Evolutionary conservation across 35 echinoderm and acorn worm genomes (phyloP).

Genomic region (Apostichopus japonicus): DNA sequence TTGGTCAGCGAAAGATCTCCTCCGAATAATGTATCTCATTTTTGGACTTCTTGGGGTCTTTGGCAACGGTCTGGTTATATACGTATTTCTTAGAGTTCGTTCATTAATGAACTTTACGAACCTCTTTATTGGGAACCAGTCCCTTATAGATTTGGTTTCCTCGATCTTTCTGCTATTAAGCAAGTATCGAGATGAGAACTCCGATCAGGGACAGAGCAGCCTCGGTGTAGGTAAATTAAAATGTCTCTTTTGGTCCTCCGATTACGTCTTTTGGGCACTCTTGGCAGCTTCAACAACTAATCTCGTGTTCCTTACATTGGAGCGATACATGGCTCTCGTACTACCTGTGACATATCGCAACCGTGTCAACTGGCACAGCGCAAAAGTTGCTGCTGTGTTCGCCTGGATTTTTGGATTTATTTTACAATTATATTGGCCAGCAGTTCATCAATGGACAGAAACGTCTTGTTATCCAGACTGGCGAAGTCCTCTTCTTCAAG

Average conservation of each 20-base stretch:
- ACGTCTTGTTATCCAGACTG: slow-evolving; percentile 16
- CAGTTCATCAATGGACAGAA: slow-evolving; percentile 1
- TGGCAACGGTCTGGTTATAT: slow-evolving; percentile 79
- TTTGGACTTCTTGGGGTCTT: slow-evolving; percentile 73
- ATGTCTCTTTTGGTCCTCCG: slow-evolving; percentile 23
- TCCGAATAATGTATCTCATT: slow-evolving; percentile 6
- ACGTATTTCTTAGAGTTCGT: slow-evolving; percentile 58
- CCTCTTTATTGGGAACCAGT: slow-evolving; percentile 77
- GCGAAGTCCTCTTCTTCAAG: slow-evolving; percentile 22
- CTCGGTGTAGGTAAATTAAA: neutral
- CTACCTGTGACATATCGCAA: neutral
- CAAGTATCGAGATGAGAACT: slow-evolving; percentile 11
- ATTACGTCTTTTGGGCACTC: slow-evolving; percentile 35
- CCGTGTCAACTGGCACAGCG: slow-evolving; percentile 4
- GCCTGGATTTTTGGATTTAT: slow-evolving; percentile 33
- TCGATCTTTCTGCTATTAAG: slow-evolving; percentile 17
- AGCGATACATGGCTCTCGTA: slow-evolving; percentile 6
- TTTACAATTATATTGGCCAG: slow-evolving; percentile 21
- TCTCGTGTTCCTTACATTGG: slow-evolving; percentile 29
- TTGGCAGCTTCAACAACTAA: slow-evolving; percentile 19
- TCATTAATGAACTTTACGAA: slow-evolving; percentile 77
- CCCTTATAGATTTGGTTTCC: slow-evolving; percentile 66
- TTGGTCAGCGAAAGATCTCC: neutral
- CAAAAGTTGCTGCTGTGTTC: neutral
- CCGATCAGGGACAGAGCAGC: neutral